phyloP scores from a whole-genome alignment of 2,888 invertebrate genomes.

The Rosalia funebris region DNA sequence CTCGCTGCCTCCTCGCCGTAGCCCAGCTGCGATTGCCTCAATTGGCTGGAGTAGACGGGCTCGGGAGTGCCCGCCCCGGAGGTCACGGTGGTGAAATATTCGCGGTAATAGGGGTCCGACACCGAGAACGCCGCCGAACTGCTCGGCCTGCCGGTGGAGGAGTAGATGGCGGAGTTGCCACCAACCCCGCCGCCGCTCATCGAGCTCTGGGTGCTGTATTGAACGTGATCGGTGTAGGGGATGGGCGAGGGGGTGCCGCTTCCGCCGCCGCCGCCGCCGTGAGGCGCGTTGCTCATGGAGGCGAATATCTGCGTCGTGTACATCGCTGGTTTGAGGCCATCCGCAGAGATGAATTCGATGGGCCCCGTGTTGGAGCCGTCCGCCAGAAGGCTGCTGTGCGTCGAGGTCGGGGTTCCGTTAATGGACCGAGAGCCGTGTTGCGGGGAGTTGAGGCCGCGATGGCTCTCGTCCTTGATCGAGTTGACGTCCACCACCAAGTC shows the following conservation, averaged over 20 bases:
- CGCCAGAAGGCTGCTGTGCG: constrained; percentile 72
- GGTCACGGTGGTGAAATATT: constrained; percentile 76
- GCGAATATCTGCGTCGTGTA: constrained; percentile 77
- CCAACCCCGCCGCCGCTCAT: constrained; percentile 65
- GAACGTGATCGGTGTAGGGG: constrained; percentile 62
- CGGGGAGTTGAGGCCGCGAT: constrained; percentile 71
- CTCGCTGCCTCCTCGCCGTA: constrained; percentile 68
- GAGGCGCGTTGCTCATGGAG: constrained; percentile 65
- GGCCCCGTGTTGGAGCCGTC: constrained; percentile 63
- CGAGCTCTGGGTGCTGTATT: constrained; percentile 59
- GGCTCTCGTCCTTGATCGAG: constrained; percentile 70
- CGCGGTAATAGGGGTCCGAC: constrained; percentile 82
- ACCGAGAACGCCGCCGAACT: constrained; percentile 71
- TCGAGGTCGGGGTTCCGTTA: constrained; percentile 75
- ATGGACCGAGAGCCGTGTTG: constrained; percentile 75
- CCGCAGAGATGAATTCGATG: constrained; percentile 66
- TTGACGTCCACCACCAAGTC: constrained; percentile 67
- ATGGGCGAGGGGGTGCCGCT: constrained; percentile 74
- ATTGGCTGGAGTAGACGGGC: constrained; percentile 61
- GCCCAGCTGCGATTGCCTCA: constrained; percentile 66
- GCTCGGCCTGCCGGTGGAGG: constrained; percentile 57
- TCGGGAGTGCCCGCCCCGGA: constrained; percentile 70
- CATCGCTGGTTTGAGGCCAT: constrained; percentile 69
- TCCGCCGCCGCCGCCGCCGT: constrained; percentile 62
- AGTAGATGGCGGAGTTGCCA: constrained; percentile 60